These are phyloP conservation scores for Drepanosiphum platanoidis DNA, from an alignment of 2,888 invertebrate species.

Conservation along the genomic window DNA sequence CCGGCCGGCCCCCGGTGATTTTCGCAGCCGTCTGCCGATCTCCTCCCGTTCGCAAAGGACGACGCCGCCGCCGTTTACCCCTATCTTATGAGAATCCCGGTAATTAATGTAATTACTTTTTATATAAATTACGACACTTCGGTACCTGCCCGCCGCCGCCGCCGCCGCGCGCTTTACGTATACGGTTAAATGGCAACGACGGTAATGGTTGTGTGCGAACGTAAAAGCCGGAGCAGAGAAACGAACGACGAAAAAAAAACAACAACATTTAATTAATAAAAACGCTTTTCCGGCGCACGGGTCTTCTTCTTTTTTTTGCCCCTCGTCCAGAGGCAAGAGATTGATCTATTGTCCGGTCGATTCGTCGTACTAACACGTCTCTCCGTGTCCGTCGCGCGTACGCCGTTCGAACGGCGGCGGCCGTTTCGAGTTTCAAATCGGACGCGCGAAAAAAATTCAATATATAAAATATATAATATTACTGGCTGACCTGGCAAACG, in stretches of 20 bases:
- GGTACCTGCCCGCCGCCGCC: background rate
- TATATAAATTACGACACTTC: slow-evolving; percentile 18
- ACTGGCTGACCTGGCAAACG: too few relatives aligned
- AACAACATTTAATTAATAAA: background rate
- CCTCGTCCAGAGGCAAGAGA: too few relatives aligned
- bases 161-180: background rate
- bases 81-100: background rate
- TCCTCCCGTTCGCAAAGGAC: background rate
- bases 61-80: background rate
- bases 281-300: too few relatives aligned
- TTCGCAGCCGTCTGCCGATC: background rate
- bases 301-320: background rate
- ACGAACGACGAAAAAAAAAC: background rate
- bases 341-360: too few relatives aligned
- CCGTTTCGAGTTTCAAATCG: too few relatives aligned
- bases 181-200: background rate
- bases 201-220: background rate
- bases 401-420: too few relatives aligned
- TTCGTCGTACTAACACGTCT: too few relatives aligned
- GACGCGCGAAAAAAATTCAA: too few relatives aligned
- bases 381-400: too few relatives aligned
- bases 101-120: slow-evolving; percentile 46
- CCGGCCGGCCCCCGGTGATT: background rate
- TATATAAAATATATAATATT: too few relatives aligned
- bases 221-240: background rate